A percentile compares a stretch with the other conserved stretches of the same genome.
These are phyloP conservation scores for Scatophagus argus DNA, from an alignment of 2,113 vertebrate genomes.

Conservation along the genomic window DNA sequence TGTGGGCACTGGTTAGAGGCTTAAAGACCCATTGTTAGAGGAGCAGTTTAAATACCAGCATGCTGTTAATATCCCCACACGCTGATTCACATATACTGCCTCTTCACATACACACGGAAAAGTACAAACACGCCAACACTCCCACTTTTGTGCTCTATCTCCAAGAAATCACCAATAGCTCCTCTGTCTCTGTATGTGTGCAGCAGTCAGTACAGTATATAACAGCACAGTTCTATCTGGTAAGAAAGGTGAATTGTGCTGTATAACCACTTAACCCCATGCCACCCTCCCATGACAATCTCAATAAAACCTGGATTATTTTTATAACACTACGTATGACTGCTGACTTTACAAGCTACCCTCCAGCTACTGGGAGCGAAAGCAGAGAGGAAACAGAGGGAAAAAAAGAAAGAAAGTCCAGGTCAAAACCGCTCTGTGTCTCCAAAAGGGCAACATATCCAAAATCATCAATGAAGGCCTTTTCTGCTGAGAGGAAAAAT, in stretches of 20 bases:
- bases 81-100: conserved; percentile 68
- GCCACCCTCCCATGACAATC: conserved; percentile 67
- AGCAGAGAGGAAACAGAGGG: neutral
- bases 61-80: conserved; percentile 77
- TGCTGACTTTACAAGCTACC: conserved; percentile 80
- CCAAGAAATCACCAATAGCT: conserved; percentile 63
- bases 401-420: conserved; percentile 54
- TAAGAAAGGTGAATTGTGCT: conserved; percentile 79
- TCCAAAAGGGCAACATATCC: conserved; percentile 74
- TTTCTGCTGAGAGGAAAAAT: conserved; percentile 79
- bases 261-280: conserved; percentile 73
- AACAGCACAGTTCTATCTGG: conserved; percentile 69
- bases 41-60: conserved; percentile 75
- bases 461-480: conserved; percentile 79
- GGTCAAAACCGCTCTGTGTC: conserved; percentile 60
- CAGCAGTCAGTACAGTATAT: conserved; percentile 64
- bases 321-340: conserved; percentile 76
- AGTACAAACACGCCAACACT: conserved; percentile 61
- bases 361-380: conserved; percentile 50
- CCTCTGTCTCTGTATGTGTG: conserved; percentile 50
- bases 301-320: conserved; percentile 86
- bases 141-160: conserved; percentile 69
- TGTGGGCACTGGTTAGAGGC: conserved; percentile 65
- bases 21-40: conserved; percentile 77
- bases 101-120: conserved; percentile 58